Percentiles rank a stretch among this genome's conserved stretches.
phyloP scores from a whole-genome alignment of 2,797 vertebrate species.

The Lateolabrax maculatus region DNA sequence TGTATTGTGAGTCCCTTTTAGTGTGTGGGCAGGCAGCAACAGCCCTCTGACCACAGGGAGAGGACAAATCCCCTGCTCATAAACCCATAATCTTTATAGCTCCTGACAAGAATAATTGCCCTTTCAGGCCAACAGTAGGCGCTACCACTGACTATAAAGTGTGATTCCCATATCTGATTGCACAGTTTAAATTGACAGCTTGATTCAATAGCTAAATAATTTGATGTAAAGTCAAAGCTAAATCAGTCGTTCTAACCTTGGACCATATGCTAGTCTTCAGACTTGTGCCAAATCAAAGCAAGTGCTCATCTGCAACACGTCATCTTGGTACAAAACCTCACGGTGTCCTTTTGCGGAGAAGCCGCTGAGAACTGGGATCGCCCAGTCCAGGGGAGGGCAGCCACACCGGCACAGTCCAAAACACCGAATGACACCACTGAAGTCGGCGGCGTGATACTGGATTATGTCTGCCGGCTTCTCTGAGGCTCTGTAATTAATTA shows the following conservation, averaged over 20 bases:
- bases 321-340: not conserved
- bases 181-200: constrained; percentile 45
- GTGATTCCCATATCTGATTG: constrained; percentile 29
- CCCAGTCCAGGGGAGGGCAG: not conserved
- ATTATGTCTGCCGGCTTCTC: constrained; percentile 58
- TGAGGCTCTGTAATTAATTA: constrained; percentile 75
- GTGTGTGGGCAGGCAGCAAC: constrained; percentile 53
- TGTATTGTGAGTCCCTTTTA: constrained; percentile 45
- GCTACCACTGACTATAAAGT: constrained; percentile 47
- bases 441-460: constrained; percentile 46
- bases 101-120: constrained; percentile 55
- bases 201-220: constrained; percentile 45
- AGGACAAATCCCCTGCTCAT: constrained; percentile 72
- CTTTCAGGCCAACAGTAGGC: constrained; percentile 53
- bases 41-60: constrained; percentile 66
- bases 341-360: not conserved
- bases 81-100: constrained; percentile 70
- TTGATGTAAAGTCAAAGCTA: constrained; percentile 32
- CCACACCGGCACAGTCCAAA: not conserved
- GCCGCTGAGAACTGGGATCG: not conserved
- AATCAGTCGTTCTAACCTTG: constrained; percentile 36
- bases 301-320: not conserved
- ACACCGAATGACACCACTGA: constrained; percentile 43
- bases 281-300: constrained; percentile 27
- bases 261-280: constrained; percentile 42